Base-by-base conservation (phyloP, 2,797 vertebrate genomes). In the Gallirallus australis region DNA sequence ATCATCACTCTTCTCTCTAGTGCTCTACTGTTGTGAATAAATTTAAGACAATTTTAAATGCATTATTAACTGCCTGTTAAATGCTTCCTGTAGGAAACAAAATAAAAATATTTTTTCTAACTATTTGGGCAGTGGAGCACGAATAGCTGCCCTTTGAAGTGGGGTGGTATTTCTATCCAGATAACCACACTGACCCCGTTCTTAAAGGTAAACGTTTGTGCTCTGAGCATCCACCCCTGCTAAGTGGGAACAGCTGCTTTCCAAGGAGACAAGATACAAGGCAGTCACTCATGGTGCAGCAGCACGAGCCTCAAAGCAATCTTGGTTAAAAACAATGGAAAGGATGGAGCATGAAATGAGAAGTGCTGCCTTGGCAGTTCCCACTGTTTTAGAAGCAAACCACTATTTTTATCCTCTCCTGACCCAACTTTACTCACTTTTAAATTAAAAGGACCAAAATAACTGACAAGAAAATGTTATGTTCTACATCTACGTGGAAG, bases 171-270 rank as follows among this genome's bases (percentile, higher is more conserved):
- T 95, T 95, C 75, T 52, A 3, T 12, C 5, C 48, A 86, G 95
- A 96, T 96, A 95, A 95, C 89, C 81, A 0, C 81, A 13, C 1
- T 96, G 96, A 96, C 92, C 96, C 60, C 0, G 0, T 83, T 65
- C 94, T 61, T 82, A 69, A 93, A 95, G 91, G 92, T 96, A 81
- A 89, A 59, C 0, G 31, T 59, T 91, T 92, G 73, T 69, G 50
- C 61, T 89, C n/a, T 82, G 91, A 73, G 65, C 64, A 48, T n/a
- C 48, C 65, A 14, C 16, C 63, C 45, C 30, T 72, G 82, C 71
- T 93, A 92, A 95, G 79, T 94, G 89, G 84, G 94, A 97, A 82
- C 94, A 97, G 93, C 91, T 96, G 93, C 82, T 68, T 73, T 28
- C 45, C 9, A 0, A 57, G 33, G 39, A 94, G 71, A 70, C 33